These are phyloP conservation scores for Peribatodes rhomboidaria DNA, from an alignment of 2,888 invertebrate genomes.

Conservation along the genomic window DNA sequence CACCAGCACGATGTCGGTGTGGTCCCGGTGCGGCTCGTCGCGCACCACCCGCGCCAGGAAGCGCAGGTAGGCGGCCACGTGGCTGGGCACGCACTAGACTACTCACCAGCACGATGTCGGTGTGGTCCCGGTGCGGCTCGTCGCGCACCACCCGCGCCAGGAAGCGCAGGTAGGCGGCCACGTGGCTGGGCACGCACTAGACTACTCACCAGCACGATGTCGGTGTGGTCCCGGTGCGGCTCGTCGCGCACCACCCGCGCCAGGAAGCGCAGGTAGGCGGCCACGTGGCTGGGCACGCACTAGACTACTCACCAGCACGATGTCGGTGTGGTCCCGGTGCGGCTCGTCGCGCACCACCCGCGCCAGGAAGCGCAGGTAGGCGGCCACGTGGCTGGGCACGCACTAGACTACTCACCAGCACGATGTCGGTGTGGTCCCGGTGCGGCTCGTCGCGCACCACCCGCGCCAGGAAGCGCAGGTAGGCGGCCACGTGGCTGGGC, in stretches of 20 bases:
- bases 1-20: constrained; percentile 70
- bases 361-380: constrained; percentile 95
- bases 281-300: constrained; percentile 93
- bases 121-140: constrained; percentile 58
- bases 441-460: constrained; percentile 83
- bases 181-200: constrained; percentile 91
- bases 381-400: constrained; percentile 92
- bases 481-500: constrained; percentile 92
- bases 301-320: constrained; percentile 88
- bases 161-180: constrained; percentile 91
- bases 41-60: constrained; percentile 93
- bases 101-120: constrained; percentile 68
- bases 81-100: constrained; percentile 82
- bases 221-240: constrained; percentile 62
- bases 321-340: constrained; percentile 62
- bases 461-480: constrained; percentile 93
- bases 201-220: constrained; percentile 83
- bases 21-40: constrained; percentile 53
- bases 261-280: constrained; percentile 94
- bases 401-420: constrained; percentile 90
- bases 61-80: constrained; percentile 88
- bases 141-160: constrained; percentile 90
- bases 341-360: constrained; percentile 86
- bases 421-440: constrained; percentile 67
- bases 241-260: constrained; percentile 88